Base-by-base conservation (phyloP, 2,113 vertebrate genomes). In the Dromaius novaehollandiae region DNA sequence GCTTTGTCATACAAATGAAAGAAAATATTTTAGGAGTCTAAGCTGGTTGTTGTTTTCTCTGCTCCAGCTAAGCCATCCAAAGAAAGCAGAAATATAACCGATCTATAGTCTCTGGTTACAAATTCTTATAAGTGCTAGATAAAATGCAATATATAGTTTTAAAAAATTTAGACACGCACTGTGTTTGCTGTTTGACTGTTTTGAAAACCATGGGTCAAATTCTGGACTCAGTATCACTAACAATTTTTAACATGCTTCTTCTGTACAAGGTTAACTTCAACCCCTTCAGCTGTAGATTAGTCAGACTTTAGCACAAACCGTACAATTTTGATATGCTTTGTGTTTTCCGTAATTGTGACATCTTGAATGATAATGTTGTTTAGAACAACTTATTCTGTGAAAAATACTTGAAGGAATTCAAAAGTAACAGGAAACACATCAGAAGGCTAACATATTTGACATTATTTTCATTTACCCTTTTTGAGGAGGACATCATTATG, bases 21-120 rank as follows among this genome's bases (percentile, higher is more conserved):
- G 10, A 73, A 89, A 92, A 74, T 48, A 83, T 74, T 92, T 55
- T 42, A 89, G n/a, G 16, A 65, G 19, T 69, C 75, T 86, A 66
- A 85, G 74, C 34, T 79, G 36, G 12, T 82, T 91, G 85, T 65
- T 5, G 4, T 79, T 96, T 71, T 76, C 88, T 77, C 68, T 90
- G 28, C 36, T 83, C 55, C 60, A 77, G 30, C 50, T 80, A 79
- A 80, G 56, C 32, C 34, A 65, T 38, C 36, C 63, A 65, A 38
- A 65, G 22, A 40, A 65, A 65, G 63, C 15, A 65, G 36, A 65
- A 65, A 65, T 30, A 64, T 24, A 71, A 65, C 6, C 56, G 15
- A 38, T 60, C 91, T 87, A 32, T 22, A 89, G 34, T 78, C 24
- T 86, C 64, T 15, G 26, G 28, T 71, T 93, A 86, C 24, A 86